A percentile compares a stretch with the other conserved stretches of the same genome.
Conservation (phyloP, 1,140 invertebrate species). For the Glossosoma conforme region DNA sequence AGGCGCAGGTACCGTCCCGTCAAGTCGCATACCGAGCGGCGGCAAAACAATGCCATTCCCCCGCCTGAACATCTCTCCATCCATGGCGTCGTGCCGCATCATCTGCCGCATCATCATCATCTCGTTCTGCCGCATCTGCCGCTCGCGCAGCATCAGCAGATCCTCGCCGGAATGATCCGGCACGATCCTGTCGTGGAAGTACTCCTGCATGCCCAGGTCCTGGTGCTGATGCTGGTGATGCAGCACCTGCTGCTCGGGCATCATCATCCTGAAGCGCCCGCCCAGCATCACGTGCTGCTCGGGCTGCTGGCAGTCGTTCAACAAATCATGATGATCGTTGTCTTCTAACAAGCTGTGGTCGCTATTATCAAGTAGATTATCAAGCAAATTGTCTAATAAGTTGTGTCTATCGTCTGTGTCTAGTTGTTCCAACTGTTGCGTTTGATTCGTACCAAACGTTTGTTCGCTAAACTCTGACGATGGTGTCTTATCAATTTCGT, state of each 20-base stretch:
- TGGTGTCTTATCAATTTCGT: no score
- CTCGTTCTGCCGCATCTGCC: constrained; percentile 37
- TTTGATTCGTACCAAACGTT: no score
- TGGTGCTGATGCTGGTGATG: no score
- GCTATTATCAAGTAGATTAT: constrained; percentile 44
- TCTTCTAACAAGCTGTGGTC: constrained; percentile 44
- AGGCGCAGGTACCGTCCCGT: constrained; percentile 17
- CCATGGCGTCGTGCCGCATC: background rate
- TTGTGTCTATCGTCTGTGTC: constrained; percentile 49
- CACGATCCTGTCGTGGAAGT: constrained; percentile 39
- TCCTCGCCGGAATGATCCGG: constrained; percentile 36
- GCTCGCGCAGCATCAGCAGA: constrained; percentile 31
- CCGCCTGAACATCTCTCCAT: no score
- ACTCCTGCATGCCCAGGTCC: constrained; percentile 39
- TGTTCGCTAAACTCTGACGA: background rate
- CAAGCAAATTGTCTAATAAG: constrained; percentile 45
- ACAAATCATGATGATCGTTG: constrained; percentile 42
- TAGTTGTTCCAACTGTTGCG: constrained; percentile 38
- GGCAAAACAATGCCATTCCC: constrained; percentile 45
- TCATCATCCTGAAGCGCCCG: constrained; percentile 35
- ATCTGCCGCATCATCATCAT: constrained; percentile 30
- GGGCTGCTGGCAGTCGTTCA: constrained; percentile 40
- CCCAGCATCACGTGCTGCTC: constrained; percentile 44
- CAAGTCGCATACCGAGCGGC: constrained; percentile 47
- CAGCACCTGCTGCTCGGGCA: no score